Percentiles rank a stretch among this genome's conserved stretches.
phyloP scores from a whole-genome alignment of 2,888 invertebrate genomes.

The Amphipoea lucens region DNA sequence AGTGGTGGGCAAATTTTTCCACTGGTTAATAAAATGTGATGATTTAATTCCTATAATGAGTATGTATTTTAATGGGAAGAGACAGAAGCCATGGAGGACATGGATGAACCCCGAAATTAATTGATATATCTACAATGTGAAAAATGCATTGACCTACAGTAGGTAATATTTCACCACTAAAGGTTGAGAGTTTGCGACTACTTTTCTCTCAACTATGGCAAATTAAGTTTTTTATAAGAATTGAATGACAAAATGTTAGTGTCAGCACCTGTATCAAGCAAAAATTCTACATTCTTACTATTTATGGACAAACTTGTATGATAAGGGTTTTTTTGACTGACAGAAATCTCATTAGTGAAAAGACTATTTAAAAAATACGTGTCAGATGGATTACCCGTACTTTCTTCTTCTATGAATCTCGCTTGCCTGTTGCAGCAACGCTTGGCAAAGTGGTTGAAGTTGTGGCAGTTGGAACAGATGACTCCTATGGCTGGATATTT shows the following conservation, averaged over 20 bases:
- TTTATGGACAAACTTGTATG: neutral
- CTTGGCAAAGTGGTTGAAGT: slow-evolving; percentile 1
- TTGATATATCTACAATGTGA: neutral
- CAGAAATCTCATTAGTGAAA: slow-evolving; percentile 3
- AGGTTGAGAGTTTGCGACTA: neutral
- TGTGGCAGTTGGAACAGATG: neutral
- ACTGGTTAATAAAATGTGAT: neutral
- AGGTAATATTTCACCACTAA: neutral
- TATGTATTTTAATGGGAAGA: neutral
- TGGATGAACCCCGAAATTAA: no score
- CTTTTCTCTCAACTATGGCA: neutral
- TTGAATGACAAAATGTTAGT: neutral
- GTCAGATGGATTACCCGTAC: neutral
- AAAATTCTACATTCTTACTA: neutral
- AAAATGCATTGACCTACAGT: slow-evolving; percentile 9
- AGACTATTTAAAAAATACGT: neutral
- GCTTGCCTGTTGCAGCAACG: neutral
- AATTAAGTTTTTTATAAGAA: neutral
- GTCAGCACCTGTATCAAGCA: neutral
- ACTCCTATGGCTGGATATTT: slow-evolving; percentile 1
- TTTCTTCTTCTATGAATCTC: neutral
- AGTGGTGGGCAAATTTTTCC: slow-evolving; percentile 2
- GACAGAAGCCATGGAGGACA: neutral
- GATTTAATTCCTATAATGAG: neutral
- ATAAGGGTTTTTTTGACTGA: neutral